These are phyloP conservation scores for Dioctria rufipes DNA, from an alignment of 2,888 invertebrate genomes.

Conservation along the genomic window DNA sequence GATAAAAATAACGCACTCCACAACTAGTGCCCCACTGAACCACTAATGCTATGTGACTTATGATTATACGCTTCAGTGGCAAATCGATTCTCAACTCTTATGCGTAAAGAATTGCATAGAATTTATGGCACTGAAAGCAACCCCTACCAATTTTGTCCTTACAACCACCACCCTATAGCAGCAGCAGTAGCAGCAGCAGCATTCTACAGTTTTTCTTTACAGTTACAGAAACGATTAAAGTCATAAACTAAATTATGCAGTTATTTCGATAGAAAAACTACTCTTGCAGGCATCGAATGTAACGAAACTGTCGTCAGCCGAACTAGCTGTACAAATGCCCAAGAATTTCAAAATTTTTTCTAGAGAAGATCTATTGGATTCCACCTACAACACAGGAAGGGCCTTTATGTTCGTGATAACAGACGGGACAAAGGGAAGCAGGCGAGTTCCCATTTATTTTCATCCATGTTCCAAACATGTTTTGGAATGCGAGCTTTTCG, in stretches of 20 bases:
- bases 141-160: slow-evolving; percentile 27
- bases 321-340: slow-evolving; percentile 26
- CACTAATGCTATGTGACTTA: slow-evolving; percentile 23
- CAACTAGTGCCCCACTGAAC: background rate
- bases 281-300: slow-evolving; percentile 28
- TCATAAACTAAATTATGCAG: slow-evolving; percentile 40
- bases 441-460: slow-evolving; percentile 33
- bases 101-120: slow-evolving; percentile 20
- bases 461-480: slow-evolving; percentile 40
- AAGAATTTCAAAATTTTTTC: slow-evolving; percentile 30
- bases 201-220: background rate
- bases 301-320: slow-evolving; percentile 28
- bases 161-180: background rate
- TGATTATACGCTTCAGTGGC: slow-evolving; percentile 45
- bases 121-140: slow-evolving; percentile 33
- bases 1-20: background rate
- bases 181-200: slow-evolving; percentile 13
- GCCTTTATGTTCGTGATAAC: slow-evolving; percentile 43
- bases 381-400: slow-evolving; percentile 47
- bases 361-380: slow-evolving; percentile 43
- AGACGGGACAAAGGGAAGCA: slow-evolving; percentile 4
- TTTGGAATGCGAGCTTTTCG: slow-evolving; percentile 48
- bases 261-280: slow-evolving; percentile 22
- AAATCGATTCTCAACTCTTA: slow-evolving; percentile 34
- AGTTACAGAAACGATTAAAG: slow-evolving; percentile 9